Base-by-base conservation (phyloP, 2,888 invertebrate species). In the Parnassius mnemosyne region DNA sequence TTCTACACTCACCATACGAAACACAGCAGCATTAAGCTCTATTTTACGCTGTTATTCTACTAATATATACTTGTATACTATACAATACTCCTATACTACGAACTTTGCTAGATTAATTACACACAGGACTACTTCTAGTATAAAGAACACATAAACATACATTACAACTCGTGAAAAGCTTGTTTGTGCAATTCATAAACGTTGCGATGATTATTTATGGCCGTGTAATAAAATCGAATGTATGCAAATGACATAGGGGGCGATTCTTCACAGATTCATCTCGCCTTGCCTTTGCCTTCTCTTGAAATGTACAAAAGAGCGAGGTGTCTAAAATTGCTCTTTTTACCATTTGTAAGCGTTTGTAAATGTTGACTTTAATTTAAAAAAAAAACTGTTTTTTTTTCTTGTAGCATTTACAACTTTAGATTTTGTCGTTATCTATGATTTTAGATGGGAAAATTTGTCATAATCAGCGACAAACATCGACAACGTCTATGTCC, bases 211-310 rank as follows among this genome's bases (percentile, higher is more conserved):
- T 67, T 67, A 65, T 68, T 68, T 66, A 68, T 61, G 60, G 62
- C 58, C 63, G 64, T 68, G 78, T 70, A 76, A 76, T 81, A 81
- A 81, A 80, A 76, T 71, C 73, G 68, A 72, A 73, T 73, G 74
- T 76, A 85, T 85, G 83, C 78, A 82, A 85, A 85, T 83, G 79
- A 80, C 74, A 78, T 73, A 73, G 71, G 56, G 57, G 49, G 63
- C 70, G 76, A 72, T 72, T 81, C 76, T 79, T 73, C 68, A 75
- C 71, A 77, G 79, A 80, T 78, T 78, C 80, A 79, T 80, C 79
- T 79, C 71, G 72, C 66, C 66, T 70, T 71, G 68, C 70, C 72
- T 68, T 70, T 71, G 68, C 70, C 72, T 68, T 75, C 79, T 79
- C 74, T 70, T 63, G 75, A 78, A 76, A 81, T 69, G 64, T 55